Percentiles rank a stretch among this genome's conserved stretches.
Evolutionary conservation across 1,140 invertebrate genomes (phyloP).

Genomic region (Venturia canescens): DNA sequence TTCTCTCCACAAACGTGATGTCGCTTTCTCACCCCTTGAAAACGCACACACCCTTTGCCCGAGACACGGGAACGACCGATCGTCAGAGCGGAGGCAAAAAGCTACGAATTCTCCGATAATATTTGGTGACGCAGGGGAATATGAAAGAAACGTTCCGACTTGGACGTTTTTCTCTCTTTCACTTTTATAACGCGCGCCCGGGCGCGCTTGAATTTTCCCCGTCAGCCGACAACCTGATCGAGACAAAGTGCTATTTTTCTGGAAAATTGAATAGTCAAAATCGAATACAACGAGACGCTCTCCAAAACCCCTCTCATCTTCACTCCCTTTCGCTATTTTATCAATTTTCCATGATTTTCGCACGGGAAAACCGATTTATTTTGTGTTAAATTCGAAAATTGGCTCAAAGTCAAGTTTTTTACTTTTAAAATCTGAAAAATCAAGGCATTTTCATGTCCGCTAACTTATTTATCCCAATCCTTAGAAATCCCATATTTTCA

Average conservation of each 20-base stretch:
- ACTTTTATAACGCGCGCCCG: too few relatives aligned
- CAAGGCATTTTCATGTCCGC: too few relatives aligned
- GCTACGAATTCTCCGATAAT: constrained; percentile 59
- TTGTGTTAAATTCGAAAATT: not conserved
- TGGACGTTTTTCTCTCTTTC: constrained; percentile 5
- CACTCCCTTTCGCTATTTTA: constrained; percentile 2
- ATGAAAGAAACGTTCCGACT: constrained; percentile 20
- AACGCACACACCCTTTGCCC: constrained; percentile 48
- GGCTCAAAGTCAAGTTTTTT: not conserved
- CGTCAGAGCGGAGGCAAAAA: constrained; percentile 33
- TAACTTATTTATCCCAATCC: not conserved
- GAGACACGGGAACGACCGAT: constrained; percentile 45
- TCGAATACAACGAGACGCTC: constrained; percentile 58
- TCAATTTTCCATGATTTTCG: not conserved
- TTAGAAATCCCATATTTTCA: not conserved
- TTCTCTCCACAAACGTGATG: constrained; percentile 57
- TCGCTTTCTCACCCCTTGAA: constrained; percentile 42
- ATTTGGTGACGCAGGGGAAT: constrained; percentile 46
- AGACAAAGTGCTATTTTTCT: constrained; percentile 66
- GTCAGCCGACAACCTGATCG: not conserved
- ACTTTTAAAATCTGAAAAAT: too few relatives aligned
- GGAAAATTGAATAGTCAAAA: constrained; percentile 73
- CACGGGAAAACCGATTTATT: not conserved
- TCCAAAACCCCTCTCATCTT: constrained; percentile 11
- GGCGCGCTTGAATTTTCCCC: not conserved